Percentiles rank a stretch among this genome's conserved stretches.
Evolutionary conservation across 2,888 invertebrate species (phyloP).

Genomic region (Archips crataeganus): DNA sequence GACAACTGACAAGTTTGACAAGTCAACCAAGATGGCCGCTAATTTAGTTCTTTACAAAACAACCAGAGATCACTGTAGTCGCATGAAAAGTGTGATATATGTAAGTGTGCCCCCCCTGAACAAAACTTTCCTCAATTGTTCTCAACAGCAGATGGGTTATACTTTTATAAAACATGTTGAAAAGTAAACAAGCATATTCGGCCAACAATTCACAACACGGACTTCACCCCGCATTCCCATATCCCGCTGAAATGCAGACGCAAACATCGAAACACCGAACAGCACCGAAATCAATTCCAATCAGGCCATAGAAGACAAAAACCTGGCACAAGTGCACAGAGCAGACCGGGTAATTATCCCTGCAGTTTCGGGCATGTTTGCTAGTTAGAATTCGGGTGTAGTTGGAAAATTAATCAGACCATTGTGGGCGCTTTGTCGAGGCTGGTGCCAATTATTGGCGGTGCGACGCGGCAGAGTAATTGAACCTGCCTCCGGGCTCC

Average conservation of each 20-base stretch:
- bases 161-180: neutral
- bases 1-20: too few relatives aligned
- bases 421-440: slow-evolving; percentile 84
- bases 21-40: too few relatives aligned
- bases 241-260: neutral
- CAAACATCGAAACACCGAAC: slow-evolving; percentile 56
- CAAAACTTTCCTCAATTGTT: neutral
- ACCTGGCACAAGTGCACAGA: slow-evolving; percentile 59
- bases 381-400: slow-evolving; percentile 80
- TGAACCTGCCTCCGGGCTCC: slow-evolving; percentile 70
- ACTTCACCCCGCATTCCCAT: neutral
- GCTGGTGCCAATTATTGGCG: slow-evolving; percentile 82
- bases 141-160: neutral
- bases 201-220: neutral
- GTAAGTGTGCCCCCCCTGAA: too few relatives aligned
- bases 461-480: slow-evolving; percentile 72
- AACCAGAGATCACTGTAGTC: too few relatives aligned
- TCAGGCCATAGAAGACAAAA: slow-evolving; percentile 43
- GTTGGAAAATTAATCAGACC: slow-evolving; percentile 85
- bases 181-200: neutral
- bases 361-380: slow-evolving; percentile 34
- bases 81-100: too few relatives aligned
- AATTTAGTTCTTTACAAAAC: too few relatives aligned
- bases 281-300: slow-evolving; percentile 70
- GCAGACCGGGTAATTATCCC: slow-evolving; percentile 26